Percentiles rank a stretch among this genome's conserved stretches.
phyloP scores from a whole-genome alignment of 2,113 vertebrate species.

The Periophthalmodon schlosseri region DNA sequence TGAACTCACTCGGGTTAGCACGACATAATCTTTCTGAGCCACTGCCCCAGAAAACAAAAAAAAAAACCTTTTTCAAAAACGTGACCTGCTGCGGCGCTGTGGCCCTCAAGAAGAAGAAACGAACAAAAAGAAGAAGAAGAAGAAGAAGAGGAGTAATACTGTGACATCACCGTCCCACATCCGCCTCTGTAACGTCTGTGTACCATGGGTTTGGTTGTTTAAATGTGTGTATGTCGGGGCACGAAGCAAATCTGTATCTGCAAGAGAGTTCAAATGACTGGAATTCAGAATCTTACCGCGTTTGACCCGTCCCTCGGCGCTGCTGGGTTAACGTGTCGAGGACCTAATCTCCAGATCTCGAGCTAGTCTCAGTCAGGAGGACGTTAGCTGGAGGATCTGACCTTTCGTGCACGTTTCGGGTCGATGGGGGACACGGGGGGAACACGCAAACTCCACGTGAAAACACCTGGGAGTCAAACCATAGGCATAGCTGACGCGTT shows the following conservation, averaged over 20 bases:
- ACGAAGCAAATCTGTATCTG: conserved; percentile 19
- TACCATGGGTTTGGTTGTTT: conserved; percentile 56
- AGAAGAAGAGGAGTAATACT: conserved; percentile 59
- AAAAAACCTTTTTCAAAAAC: conserved; percentile 12
- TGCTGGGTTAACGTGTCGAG: no score
- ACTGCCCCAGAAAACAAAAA: conserved; percentile 7
- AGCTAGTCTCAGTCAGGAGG: no score
- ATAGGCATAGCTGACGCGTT: no score
- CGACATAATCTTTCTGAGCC: conserved; percentile 82
- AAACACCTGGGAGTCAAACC: no score
- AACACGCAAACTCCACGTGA: no score
- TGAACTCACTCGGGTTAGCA: conserved; percentile 97
- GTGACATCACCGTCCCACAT: conserved; percentile 62
- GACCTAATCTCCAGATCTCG: no score
- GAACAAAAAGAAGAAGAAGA: conserved; percentile 33
- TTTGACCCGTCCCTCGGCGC: no score
- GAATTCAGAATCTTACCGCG: neutral
- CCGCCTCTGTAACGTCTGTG: conserved; percentile 53
- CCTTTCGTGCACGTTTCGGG: no score
- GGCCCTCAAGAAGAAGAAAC: conserved; percentile 55
- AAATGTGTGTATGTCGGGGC: conserved; percentile 50
- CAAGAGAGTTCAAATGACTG: neutral
- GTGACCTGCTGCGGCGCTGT: conserved; percentile 64
- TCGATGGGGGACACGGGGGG: no score
- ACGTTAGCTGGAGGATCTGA: no score